Base-by-base conservation (phyloP, 2,797 vertebrate species). In the Mastacembelus armatus region DNA sequence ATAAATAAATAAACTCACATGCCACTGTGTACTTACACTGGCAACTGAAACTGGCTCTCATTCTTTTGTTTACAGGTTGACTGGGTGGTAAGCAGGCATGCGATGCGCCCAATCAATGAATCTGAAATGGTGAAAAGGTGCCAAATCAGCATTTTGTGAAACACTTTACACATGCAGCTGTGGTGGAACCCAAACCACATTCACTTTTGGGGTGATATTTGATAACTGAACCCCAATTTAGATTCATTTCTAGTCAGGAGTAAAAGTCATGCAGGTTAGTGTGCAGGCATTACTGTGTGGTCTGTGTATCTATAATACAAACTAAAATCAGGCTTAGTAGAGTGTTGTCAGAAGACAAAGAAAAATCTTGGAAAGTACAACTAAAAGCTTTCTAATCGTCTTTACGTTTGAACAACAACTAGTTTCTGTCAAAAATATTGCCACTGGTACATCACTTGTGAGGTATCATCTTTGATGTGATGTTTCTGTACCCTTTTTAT, bases 81-180 rank as follows among this genome's bases (percentile, higher is more conserved):
- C n/a, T 68, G 21, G 15, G 19, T 42, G 33, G 49, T 58, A 73
- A 27, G 30, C 24, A 60, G 39, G 11, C 19, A 48, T 39, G 32
- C 10, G 19, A 48, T 39, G 32, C 10, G 19, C 55, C 27, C 50
- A 57, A 32, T 72, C 51, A 72, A 15, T 55, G 49, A 29, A 47
- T 30, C 29, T 78, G 44, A 71, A 78, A 65, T 12, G 1, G 3
- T 78, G 44, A 71, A 78, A 65, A 12, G 1, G 3, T 70, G 35
- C 58, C 54, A 73, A 52, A 48, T 48, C 19, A 44, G 51, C 30
- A 14, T 61, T 52, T 59, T 15, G 10, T 49, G 7, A 36, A 59
- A 38, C 1, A 36, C 19, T 44, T 61, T 16, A 22, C 5, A 16
- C 5, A 16, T 24, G 14, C 29, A n/a, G 8, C 40, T 35, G 7